phyloP scores from a whole-genome alignment of 1,140 invertebrate genomes.

The Oryctes rhinoceros region DNA sequence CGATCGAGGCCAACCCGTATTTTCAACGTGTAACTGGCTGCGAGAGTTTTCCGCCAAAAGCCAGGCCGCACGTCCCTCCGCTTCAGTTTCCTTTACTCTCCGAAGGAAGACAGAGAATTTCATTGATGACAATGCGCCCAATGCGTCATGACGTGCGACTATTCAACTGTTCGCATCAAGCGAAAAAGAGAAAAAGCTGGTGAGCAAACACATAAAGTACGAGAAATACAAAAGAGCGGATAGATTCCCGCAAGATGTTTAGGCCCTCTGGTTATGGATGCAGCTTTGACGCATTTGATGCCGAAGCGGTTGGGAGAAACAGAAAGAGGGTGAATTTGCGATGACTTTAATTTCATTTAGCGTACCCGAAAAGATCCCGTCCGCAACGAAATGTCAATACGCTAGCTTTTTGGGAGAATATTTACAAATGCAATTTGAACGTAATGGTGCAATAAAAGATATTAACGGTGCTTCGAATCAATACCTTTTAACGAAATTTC shows the following conservation, averaged over 20 bases:
- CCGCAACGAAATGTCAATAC: too few relatives aligned
- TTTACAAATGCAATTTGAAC: too few relatives aligned
- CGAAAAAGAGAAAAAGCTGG: slow-evolving; percentile 22
- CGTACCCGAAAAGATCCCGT: background rate
- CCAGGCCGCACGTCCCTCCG: too few relatives aligned
- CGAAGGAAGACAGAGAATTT: background rate
- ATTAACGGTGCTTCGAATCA: too few relatives aligned
- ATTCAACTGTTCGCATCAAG: background rate
- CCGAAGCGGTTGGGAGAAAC: background rate
- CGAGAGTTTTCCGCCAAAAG: background rate
- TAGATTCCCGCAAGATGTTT: slow-evolving; percentile 27
- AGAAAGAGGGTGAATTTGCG: slow-evolving; percentile 15
- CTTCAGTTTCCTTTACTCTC: background rate
- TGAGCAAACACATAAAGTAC: slow-evolving; percentile 11
- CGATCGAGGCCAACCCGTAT: background rate
- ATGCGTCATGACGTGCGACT: slow-evolving; percentile 5
- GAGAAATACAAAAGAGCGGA: slow-evolving; percentile 1
- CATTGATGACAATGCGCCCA: background rate
- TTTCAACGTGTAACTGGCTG: background rate
- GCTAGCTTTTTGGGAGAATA: too few relatives aligned
- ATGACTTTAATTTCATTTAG: slow-evolving; percentile 21
- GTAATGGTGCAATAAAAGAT: too few relatives aligned
- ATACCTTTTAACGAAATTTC: too few relatives aligned
- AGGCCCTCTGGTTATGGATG: slow-evolving; percentile 27
- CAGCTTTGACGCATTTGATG: slow-evolving; percentile 24